Conservation (phyloP, 2,797 vertebrate genomes). For the Lates japonicus region DNA sequence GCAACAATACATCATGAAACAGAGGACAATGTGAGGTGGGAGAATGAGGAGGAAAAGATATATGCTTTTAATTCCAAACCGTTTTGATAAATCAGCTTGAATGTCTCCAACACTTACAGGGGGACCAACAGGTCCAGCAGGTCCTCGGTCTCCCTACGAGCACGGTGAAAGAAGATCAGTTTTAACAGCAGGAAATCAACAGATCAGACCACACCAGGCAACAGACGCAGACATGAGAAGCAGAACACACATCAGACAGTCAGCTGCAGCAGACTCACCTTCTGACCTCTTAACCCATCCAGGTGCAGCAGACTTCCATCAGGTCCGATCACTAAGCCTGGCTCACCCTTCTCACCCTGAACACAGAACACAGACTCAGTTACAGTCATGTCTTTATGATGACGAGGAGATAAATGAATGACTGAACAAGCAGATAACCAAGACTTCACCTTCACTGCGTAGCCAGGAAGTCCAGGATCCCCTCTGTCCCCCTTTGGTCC, state of each 20-base stretch:
- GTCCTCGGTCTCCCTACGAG: slow-evolving; percentile 83
- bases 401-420: slow-evolving; percentile 4
- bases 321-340: slow-evolving; percentile 86
- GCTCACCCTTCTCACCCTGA: slow-evolving; percentile 96
- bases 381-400: not conserved
- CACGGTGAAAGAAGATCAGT: not conserved
- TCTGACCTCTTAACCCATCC: slow-evolving; percentile 70
- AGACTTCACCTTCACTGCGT: slow-evolving; percentile 88
- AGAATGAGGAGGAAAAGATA: not conserved
- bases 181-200: not conserved
- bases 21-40: not conserved
- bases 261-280: slow-evolving; percentile 68
- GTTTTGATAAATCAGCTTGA: not conserved
- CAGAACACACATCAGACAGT: not conserved
- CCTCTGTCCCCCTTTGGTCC: slow-evolving; percentile 93
- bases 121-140: slow-evolving; percentile 82
- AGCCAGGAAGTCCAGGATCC: slow-evolving; percentile 85
- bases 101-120: slow-evolving; percentile 73
- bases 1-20: slow-evolving; percentile 30
- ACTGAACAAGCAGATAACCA: not conserved
- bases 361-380: slow-evolving; percentile 9
- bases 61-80: not conserved
- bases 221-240: not conserved
- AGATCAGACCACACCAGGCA: not conserved
- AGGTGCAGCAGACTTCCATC: slow-evolving; percentile 84